These are phyloP conservation scores for Poeciliopsis presidionis DNA, from an alignment of 2,797 vertebrate species.

Conservation along the genomic window DNA sequence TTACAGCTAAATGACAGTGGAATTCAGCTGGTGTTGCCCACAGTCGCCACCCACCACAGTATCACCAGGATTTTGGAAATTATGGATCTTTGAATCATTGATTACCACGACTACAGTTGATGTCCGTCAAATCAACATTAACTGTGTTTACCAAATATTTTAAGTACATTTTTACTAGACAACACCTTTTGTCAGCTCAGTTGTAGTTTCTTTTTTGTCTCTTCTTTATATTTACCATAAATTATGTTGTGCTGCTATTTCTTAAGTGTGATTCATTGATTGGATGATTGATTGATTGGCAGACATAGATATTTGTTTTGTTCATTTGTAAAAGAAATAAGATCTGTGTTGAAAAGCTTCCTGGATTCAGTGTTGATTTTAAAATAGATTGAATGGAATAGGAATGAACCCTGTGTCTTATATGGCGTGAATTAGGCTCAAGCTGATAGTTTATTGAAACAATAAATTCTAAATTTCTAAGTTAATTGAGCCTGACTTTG, in stretches of 20 bases:
- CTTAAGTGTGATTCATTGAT: not conserved
- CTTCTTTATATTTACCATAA: not conserved
- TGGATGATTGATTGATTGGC: not conserved
- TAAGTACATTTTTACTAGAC: not conserved
- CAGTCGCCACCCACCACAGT: not conserved
- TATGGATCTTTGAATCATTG: not conserved
- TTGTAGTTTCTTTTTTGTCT: not conserved
- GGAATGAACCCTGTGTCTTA: not conserved
- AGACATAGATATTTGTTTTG: not conserved
- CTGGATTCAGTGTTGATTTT: not conserved
- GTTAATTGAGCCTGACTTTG: not conserved
- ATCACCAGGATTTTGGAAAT: not conserved
- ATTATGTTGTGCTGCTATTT: not conserved
- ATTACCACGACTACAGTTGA: not conserved
- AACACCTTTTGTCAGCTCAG: not conserved
- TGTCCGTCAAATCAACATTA: not conserved
- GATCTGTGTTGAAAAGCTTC: not conserved
- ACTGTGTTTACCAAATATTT: not conserved
- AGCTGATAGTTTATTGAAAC: not conserved
- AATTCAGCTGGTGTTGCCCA: not conserved
- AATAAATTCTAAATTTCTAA: not conserved
- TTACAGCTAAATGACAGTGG: not conserved
- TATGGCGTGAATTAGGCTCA: not conserved
- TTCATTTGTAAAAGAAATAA: not conserved
- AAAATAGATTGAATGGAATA: not conserved